Base-by-base conservation (phyloP, 2,113 vertebrate genomes). In the Stictonetta naevosa region DNA sequence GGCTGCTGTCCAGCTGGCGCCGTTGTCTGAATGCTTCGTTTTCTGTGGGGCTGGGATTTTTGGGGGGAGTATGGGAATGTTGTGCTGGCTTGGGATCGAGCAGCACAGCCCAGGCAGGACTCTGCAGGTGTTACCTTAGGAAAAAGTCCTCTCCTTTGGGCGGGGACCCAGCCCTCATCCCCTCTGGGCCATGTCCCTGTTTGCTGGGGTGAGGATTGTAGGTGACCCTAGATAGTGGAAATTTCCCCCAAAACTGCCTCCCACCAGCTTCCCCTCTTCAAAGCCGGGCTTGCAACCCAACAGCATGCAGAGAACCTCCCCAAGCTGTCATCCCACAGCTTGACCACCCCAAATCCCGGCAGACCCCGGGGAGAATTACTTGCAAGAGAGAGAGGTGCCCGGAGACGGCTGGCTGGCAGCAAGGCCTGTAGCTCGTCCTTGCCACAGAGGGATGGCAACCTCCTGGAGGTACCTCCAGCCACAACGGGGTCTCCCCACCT, bases 61-160 rank as follows among this genome's bases (percentile, higher is more conserved):
- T 38, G 11, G 13, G 31, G 72, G 67, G n/a, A 44, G 17, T 48
- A 50, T 38, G 25, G 20, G 26, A 59, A 55, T 0, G 0, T 23
- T 62, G 50, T 10, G 14, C 7, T 42, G 31, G 29, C 8, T 42
- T 23, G 64, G 33, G 31, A 29, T 31, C 3, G 0, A 18, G 33
- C 29, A 23, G 10, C 1, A 0, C 4, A 5, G 7, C 16, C n/a
- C 0, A 0, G 33, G 40, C 19, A 79, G 19, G 10, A 25, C 23
- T 73, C 33, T n/a, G 31, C 25, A 52, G 73, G 50, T 59, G 21
- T 22, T 33, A 26, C 6, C 5, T 73, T 14, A 63, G 28, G 55
- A 58, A 88, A 58, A 34, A 8, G 21, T 21, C 26, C 44, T 72
- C 89, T 46, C 42, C 22, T 0, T 7, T 13, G 1, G 1, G 14